Percentiles rank a stretch among this genome's conserved stretches.
Conservation (phyloP, 2,888 invertebrate genomes). For the Eilema depressum region DNA sequence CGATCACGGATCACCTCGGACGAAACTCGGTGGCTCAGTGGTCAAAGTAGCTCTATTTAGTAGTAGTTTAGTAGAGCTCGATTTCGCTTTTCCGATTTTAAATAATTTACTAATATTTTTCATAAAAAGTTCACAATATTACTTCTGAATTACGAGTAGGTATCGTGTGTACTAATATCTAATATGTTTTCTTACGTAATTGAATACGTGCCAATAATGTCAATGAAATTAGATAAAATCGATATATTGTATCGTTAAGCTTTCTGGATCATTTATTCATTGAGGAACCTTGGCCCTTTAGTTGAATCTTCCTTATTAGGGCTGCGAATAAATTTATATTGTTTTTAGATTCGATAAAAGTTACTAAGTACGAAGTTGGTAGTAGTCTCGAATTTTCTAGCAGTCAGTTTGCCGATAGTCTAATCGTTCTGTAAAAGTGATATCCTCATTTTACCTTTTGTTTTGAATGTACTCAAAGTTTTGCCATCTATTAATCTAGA, state of each 20-base stretch:
- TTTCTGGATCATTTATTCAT: slow-evolving; percentile 35
- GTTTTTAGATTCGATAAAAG: slow-evolving; percentile 15
- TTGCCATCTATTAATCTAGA: too few relatives aligned
- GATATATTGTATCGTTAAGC: slow-evolving; percentile 30
- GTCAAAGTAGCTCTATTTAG: too few relatives aligned
- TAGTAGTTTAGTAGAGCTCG: too few relatives aligned
- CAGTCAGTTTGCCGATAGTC: background rate
- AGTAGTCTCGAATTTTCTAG: background rate
- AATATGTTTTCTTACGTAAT: slow-evolving; percentile 2
- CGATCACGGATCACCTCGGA: too few relatives aligned
- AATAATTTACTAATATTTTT: too few relatives aligned
- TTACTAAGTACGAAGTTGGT: slow-evolving; percentile 4
- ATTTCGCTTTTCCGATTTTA: too few relatives aligned
- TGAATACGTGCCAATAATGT: slow-evolving; percentile 14
- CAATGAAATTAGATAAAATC: slow-evolving; percentile 27
- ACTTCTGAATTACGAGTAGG: background rate
- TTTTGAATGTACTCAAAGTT: too few relatives aligned
- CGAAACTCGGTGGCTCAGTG: too few relatives aligned
- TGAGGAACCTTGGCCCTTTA: slow-evolving; percentile 24
- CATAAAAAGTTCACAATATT: too few relatives aligned
- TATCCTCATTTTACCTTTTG: too few relatives aligned
- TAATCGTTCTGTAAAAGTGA: too few relatives aligned
- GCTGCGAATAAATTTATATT: slow-evolving; percentile 18
- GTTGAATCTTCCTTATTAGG: slow-evolving; percentile 28
- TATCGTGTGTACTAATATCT: background rate